A percentile compares a stretch with the other conserved stretches of the same genome.
phyloP scores from a whole-genome alignment of 2,113 vertebrate species.

The Pao palembangensis region DNA sequence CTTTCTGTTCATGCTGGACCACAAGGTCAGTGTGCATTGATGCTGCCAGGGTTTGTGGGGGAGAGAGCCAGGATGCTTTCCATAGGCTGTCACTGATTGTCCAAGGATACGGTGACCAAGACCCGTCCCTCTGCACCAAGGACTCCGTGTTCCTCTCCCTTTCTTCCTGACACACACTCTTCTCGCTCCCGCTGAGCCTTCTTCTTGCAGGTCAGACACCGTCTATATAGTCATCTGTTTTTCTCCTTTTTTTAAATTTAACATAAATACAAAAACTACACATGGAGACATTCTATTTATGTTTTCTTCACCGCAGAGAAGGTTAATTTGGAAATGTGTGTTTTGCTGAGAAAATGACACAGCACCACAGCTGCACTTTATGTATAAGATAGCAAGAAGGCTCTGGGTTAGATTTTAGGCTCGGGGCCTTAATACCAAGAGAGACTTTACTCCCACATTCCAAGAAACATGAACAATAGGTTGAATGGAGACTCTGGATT shows the following conservation, averaged over 20 bases:
- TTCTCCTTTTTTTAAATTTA: too few species aligned
- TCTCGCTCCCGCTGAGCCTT: constrained; percentile 18
- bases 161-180: constrained; percentile 16
- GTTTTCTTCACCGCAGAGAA: background rate
- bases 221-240: background rate
- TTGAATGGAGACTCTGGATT: too few species aligned
- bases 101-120: constrained; percentile 78
- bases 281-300: background rate
- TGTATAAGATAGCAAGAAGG: too few species aligned
- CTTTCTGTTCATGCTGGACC: constrained; percentile 32
- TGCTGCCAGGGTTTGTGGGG: constrained; percentile 44
- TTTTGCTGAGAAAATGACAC: background rate
- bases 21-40: constrained; percentile 64
- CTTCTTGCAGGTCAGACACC: constrained; percentile 20
- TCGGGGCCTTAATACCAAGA: too few species aligned
- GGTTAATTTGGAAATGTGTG: background rate
- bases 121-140: constrained; percentile 56
- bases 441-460: too few species aligned
- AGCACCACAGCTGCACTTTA: too few species aligned
- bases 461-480: too few species aligned
- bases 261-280: too few species aligned
- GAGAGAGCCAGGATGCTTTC: constrained; percentile 45
- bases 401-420: too few species aligned
- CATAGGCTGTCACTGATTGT: constrained; percentile 62
- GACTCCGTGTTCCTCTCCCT: constrained; percentile 59